phyloP scores from a whole-genome alignment of 2,113 vertebrate species.

The Mus musculus region DNA sequence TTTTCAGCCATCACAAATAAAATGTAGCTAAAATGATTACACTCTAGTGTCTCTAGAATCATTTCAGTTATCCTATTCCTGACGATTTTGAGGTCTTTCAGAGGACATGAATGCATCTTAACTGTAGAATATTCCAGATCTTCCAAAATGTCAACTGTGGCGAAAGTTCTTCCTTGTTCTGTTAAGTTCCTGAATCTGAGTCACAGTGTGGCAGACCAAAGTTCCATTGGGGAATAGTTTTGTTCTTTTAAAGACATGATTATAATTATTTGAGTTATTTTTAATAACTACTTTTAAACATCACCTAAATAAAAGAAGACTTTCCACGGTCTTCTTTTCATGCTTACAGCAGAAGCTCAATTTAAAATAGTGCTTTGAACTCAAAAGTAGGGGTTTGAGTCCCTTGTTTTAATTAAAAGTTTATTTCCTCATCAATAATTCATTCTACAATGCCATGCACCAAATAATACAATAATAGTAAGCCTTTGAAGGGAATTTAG shows the following conservation, averaged over 20 bases:
- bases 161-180: not conserved
- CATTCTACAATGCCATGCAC: not conserved
- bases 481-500: constrained; percentile 40
- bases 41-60: constrained; percentile 3
- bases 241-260: not conserved
- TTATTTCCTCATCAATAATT: constrained; percentile 63
- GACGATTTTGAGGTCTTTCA: not conserved
- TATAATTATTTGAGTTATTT: not conserved
- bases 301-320: not conserved
- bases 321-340: not conserved
- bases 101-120: not conserved
- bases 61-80: not conserved
- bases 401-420: constrained; percentile 17
- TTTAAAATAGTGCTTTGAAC: constrained; percentile 12
- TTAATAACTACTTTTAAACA: not conserved
- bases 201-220: not conserved
- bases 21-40: not conserved
- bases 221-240: not conserved
- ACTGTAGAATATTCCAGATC: not conserved
- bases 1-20: constrained; percentile 5
- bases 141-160: not conserved
- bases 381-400: constrained; percentile 14
- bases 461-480: constrained; percentile 33
- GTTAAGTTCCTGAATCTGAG: not conserved
- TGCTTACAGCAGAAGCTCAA: not conserved